Base-by-base conservation (phyloP, 2,888 invertebrate species). In the Pecten maximus region DNA sequence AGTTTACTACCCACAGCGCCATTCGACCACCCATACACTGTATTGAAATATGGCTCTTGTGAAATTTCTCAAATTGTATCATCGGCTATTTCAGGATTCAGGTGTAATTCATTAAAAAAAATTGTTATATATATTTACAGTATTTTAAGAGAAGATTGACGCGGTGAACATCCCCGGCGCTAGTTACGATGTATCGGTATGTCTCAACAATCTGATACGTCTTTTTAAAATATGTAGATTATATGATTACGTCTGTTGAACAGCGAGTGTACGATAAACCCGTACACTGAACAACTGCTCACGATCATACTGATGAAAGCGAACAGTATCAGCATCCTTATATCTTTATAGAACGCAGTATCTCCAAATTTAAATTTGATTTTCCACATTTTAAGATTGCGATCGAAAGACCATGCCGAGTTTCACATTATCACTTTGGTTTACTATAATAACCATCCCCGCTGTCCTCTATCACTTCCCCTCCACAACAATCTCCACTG, bases 181-280 rank as follows among this genome's bases (percentile, higher is more conserved):
- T n/a, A n/a, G n/a, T n/a, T n/a, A n/a, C n/a, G n/a, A n/a, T n/a
- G n/a, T n/a, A n/a, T n/a, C n/a, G n/a, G n/a, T n/a, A n/a, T 28
- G 74, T 12, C 35, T 74, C 28, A 35, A 28, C 35, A 15, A 74
- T 74, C 74, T 74, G 74, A 74, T 74, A 74, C 74, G 35, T 15
- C 74, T 23, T 28, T 74, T 0, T 35, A 35, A 35, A 74, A 74
- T 12, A 44, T 74, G 28, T 6, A 74, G 74, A 74, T 74, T 6
- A 12, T 74, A 10, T 74, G 74, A 74, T 74, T 74, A 74, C 74
- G 74, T 74, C 74, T 74, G 74, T 74, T 6, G 28, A 74, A 74
- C 74, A 74, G 74, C 74, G 28, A 35, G 74, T 6, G 8, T n/a
- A 35, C 16, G 74, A 35, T 35, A 74, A 23, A 16, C 8, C 2